Evolutionary conservation across 2,888 invertebrate genomes (phyloP).

Genomic region (Latheticus oryzae): DNA sequence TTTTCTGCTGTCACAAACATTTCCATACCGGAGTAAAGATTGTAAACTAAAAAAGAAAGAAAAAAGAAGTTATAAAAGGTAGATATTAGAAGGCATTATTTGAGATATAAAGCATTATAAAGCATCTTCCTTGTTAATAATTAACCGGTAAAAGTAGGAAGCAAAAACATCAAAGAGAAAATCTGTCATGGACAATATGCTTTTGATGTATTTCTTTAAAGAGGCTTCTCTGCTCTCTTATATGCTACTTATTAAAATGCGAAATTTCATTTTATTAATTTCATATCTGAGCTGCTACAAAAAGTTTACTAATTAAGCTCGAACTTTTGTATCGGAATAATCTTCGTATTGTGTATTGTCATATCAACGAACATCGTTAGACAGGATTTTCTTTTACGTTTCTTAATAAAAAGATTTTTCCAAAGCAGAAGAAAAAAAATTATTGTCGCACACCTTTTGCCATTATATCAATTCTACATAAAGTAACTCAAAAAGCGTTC

Average conservation of each 20-base stretch:
- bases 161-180: conserved; percentile 63
- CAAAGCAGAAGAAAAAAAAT: conserved; percentile 16
- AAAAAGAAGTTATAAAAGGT: conserved; percentile 44
- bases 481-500: conserved; percentile 37
- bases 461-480: conserved; percentile 35
- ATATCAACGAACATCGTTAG: conserved; percentile 11
- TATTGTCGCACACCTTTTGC: conserved; percentile 29
- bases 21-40: conserved; percentile 21
- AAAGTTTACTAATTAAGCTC: conserved; percentile 51
- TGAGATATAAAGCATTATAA: conserved; percentile 57
- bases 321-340: conserved; percentile 22
- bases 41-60: conserved; percentile 17
- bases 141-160: conserved; percentile 63
- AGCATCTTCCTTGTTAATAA: conserved; percentile 64
- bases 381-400: conserved; percentile 13
- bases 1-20: conserved; percentile 47
- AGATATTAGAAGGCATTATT: conserved; percentile 56
- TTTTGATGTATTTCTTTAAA: conserved; percentile 60
- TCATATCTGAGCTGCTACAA: conserved; percentile 48
- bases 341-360: conserved; percentile 25
- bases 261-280: conserved; percentile 56
- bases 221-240: conserved; percentile 44
- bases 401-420: not conserved
- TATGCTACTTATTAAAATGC: conserved; percentile 50
- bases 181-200: conserved; percentile 64